phyloP scores from a whole-genome alignment of 2,797 vertebrate genomes.

The Tenualosa ilisha region DNA sequence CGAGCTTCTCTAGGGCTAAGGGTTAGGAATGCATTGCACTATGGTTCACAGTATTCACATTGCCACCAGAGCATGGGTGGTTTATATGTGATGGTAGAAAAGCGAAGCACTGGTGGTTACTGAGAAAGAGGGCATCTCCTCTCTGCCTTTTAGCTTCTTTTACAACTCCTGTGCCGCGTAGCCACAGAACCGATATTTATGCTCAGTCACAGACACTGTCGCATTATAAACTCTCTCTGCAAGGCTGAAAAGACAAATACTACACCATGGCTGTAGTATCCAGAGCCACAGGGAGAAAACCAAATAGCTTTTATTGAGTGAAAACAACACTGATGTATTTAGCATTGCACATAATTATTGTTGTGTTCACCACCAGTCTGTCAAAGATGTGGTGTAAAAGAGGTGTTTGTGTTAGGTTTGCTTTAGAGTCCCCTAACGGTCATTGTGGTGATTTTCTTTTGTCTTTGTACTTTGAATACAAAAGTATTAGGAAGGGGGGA shows the following conservation, averaged over 20 bases:
- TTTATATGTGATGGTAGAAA: neutral
- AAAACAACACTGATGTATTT: conserved; percentile 22
- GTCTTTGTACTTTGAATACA: too few species aligned
- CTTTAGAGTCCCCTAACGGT: too few species aligned
- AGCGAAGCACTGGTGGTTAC: neutral
- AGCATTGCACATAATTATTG: neutral
- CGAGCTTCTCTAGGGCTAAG: neutral
- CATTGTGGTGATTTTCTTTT: too few species aligned
- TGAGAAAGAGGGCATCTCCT: neutral
- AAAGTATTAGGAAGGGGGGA: too few species aligned
- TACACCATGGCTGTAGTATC: neutral
- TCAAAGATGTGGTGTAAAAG: neutral
- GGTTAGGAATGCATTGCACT: too few species aligned
- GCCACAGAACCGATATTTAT: neutral
- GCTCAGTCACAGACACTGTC: conserved; percentile 10
- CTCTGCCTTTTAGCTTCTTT: neutral
- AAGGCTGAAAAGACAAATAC: neutral
- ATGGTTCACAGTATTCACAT: too few species aligned
- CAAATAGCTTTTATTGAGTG: neutral
- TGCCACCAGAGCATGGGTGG: neutral
- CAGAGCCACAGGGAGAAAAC: neutral
- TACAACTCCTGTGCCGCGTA: neutral
- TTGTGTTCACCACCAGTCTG: neutral
- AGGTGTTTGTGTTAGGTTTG: too few species aligned
- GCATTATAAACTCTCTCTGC: neutral